These are phyloP conservation scores for Hydrochoerus hydrochaeris DNA, from an alignment of 2,113 vertebrate genomes.

Conservation along the genomic window DNA sequence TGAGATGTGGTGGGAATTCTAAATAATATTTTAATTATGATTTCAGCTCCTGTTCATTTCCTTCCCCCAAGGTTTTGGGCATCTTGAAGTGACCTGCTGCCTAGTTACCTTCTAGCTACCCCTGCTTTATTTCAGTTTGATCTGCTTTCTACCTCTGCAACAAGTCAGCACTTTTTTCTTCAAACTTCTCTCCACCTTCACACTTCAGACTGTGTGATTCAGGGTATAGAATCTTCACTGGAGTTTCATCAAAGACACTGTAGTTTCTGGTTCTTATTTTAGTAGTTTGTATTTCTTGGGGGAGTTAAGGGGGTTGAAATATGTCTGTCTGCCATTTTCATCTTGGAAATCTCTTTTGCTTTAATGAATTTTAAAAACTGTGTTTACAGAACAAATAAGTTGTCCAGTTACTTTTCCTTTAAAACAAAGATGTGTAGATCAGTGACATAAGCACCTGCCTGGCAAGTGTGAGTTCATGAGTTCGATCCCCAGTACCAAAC, in stretches of 20 bases:
- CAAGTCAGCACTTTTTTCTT: neutral
- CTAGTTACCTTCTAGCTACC: neutral
- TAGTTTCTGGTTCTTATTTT: slow-evolving; percentile 21
- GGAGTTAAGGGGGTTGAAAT: neutral
- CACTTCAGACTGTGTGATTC: neutral
- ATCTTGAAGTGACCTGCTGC: neutral
- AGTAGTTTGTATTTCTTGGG: slow-evolving; percentile 6
- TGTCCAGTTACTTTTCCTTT: slow-evolving; percentile 19
- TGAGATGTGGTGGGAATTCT: neutral
- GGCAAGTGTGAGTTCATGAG: no score
- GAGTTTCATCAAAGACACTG: neutral
- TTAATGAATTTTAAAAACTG: slow-evolving; percentile 21
- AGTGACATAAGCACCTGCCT: no score
- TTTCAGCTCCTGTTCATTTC: neutral
- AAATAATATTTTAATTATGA: neutral
- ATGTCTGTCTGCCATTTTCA: neutral
- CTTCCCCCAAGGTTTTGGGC: neutral
- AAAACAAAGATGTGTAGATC: neutral
- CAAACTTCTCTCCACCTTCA: neutral
- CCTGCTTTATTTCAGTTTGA: neutral
- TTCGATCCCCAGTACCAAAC: no score
- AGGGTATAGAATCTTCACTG: neutral
- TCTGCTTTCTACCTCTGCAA: neutral
- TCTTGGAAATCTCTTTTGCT: neutral
- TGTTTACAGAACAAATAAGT: slow-evolving; percentile 28